Evolutionary conservation across 2,113 vertebrate genomes (phyloP).

Genomic region (Strix uralensis): DNA sequence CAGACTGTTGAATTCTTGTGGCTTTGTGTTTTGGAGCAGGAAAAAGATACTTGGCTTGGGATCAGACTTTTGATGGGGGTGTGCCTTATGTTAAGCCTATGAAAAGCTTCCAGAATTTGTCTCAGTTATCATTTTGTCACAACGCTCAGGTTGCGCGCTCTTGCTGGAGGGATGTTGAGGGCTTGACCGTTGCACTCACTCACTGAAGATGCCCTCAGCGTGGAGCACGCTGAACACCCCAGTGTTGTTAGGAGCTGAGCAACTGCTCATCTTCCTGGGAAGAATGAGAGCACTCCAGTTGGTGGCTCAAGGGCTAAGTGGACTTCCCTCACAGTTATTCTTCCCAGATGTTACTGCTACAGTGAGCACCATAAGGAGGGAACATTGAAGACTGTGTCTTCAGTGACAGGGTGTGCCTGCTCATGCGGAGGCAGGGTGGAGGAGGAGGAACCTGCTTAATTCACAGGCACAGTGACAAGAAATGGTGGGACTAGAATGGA

Average conservation of each 20-base stretch:
- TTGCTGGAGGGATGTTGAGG: not conserved
- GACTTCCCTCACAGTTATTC: not conserved
- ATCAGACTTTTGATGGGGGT: not conserved
- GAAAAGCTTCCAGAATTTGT: not conserved
- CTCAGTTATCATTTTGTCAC: not conserved
- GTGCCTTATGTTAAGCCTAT: not conserved
- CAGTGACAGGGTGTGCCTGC: not conserved
- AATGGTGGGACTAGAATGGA: not conserved
- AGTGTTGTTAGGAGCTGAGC: not conserved
- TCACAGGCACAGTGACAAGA: not conserved
- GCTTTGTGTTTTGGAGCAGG: not conserved
- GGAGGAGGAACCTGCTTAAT: not conserved
- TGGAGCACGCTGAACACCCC: too few species aligned
- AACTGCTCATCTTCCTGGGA: not conserved
- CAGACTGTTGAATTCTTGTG: not conserved
- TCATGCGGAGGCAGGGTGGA: not conserved
- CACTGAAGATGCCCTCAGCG: not conserved
- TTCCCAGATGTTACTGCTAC: not conserved
- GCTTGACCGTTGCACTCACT: not conserved
- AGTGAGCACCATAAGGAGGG: not conserved
- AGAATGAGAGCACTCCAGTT: not conserved
- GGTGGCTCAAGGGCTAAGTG: not conserved
- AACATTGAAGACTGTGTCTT: not conserved
- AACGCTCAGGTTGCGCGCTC: fast-evolving
- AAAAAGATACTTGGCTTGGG: not conserved